A percentile compares a stretch with the other conserved stretches of the same genome.
Conservation (phyloP, 1,140 invertebrate species). For the Homarus americanus region DNA sequence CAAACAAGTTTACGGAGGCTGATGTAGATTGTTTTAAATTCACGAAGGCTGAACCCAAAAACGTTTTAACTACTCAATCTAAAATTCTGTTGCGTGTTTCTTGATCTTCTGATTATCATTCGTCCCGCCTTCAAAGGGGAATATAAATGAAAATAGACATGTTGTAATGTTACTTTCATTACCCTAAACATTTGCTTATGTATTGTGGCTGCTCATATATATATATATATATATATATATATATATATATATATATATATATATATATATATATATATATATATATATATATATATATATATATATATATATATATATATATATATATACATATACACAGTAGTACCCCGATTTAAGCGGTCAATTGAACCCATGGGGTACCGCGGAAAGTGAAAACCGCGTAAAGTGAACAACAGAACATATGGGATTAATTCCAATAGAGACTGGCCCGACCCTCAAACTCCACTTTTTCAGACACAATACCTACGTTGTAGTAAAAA, state of each 20-base stretch:
- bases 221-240: slow-evolving; percentile 40
- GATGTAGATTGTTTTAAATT: slow-evolving; percentile 23
- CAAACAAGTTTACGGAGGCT: neutral
- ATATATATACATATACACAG: slow-evolving; percentile 15
- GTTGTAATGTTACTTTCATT: slow-evolving; percentile 2
- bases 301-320: slow-evolving; percentile 20
- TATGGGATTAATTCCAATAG: too few relatives aligned
- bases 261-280: slow-evolving; percentile 42
- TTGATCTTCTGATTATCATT: slow-evolving; percentile 49
- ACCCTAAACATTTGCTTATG: neutral
- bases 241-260: slow-evolving; percentile 46
- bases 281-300: slow-evolving; percentile 23
- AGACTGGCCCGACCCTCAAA: too few relatives aligned
- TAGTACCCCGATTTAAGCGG: too few relatives aligned
- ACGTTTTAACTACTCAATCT: slow-evolving; percentile 12
- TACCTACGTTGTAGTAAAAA: too few relatives aligned
- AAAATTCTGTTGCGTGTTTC: slow-evolving; percentile 48
- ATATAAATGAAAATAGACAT: slow-evolving; percentile 47
- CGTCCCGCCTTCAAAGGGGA: slow-evolving; percentile 11
- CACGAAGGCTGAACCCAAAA: slow-evolving; percentile 16
- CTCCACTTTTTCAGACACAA: too few relatives aligned
- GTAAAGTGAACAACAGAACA: too few relatives aligned
- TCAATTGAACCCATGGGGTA: too few relatives aligned
- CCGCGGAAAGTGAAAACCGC: too few relatives aligned
- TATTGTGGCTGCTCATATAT: neutral